Conservation (phyloP, 2,888 invertebrate species). For the Syritta pipiens region DNA sequence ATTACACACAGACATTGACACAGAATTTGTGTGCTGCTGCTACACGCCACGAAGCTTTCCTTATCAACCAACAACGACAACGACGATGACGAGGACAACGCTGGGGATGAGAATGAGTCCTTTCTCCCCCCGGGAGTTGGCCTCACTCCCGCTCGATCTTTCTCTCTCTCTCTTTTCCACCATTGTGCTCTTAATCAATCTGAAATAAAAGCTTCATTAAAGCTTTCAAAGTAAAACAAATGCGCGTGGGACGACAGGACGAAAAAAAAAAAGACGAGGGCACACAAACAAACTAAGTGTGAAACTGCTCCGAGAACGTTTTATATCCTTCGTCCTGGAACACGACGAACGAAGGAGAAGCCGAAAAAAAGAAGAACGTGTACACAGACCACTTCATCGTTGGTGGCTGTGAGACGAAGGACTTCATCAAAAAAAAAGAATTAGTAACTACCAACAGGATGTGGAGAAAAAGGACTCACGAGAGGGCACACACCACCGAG, state of each 20-base stretch:
- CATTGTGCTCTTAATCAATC: conserved; percentile 62
- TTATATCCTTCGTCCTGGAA: conserved; percentile 13
- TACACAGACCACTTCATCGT: not conserved
- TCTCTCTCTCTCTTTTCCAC: not conserved
- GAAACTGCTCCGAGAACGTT: conserved; percentile 51
- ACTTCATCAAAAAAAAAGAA: conserved; percentile 1
- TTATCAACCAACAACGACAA: too few relatives aligned
- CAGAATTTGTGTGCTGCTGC: too few relatives aligned
- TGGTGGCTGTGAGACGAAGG: not conserved
- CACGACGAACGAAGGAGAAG: not conserved
- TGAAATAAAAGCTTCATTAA: conserved; percentile 67
- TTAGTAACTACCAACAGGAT: conserved; percentile 15
- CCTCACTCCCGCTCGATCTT: not conserved
- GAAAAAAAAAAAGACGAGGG: not conserved
- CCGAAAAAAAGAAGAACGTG: not conserved
- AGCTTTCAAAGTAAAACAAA: conserved; percentile 59
- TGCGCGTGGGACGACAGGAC: conserved; percentile 17
- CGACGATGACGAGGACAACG: too few relatives aligned
- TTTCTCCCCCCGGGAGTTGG: not conserved
- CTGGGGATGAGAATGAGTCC: too few relatives aligned
- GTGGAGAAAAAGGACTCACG: conserved; percentile 1
- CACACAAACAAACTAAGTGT: conserved; percentile 57
- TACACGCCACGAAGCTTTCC: conserved; percentile 16
- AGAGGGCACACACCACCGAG: not conserved
- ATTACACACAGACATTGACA: conserved; percentile 17